These are phyloP conservation scores for Plutomurus gul DNA, from an alignment of 1,140 invertebrate species.

Conservation along the genomic window DNA sequence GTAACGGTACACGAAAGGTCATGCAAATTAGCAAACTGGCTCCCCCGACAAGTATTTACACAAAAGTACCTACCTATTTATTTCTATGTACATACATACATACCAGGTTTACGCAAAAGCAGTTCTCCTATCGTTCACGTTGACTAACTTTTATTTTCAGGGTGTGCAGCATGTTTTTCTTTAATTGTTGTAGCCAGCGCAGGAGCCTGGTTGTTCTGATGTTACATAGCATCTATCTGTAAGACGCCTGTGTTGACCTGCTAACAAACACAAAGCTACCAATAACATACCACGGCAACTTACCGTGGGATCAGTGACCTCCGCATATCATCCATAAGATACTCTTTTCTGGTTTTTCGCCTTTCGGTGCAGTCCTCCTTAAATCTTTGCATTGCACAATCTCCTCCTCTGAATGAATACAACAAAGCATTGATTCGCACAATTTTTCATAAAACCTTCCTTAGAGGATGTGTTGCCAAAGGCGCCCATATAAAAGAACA, in stretches of 20 bases:
- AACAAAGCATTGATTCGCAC: background rate
- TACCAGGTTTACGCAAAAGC: background rate
- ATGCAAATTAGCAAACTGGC: background rate
- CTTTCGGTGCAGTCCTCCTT: conserved; percentile 19
- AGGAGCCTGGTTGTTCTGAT: too few relatives aligned
- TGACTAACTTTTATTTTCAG: background rate
- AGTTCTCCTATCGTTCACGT: background rate
- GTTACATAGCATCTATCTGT: too few relatives aligned
- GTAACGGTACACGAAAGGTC: background rate
- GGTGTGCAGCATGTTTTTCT: background rate
- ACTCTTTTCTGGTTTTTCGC: conserved; percentile 10
- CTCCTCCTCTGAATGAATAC: background rate
- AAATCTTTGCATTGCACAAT: background rate
- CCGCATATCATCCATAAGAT: conserved; percentile 9
- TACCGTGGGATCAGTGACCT: conserved; percentile 31
- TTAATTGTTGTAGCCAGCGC: background rate
- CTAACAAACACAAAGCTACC: background rate
- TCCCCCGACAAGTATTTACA: background rate
- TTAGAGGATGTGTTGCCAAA: background rate
- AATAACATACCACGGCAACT: background rate
- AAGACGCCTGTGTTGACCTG: conserved; percentile 26
- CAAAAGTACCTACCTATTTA: too few relatives aligned
- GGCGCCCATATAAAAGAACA: conserved; percentile 39
- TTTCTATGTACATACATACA: background rate
- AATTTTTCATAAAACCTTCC: background rate